These are phyloP conservation scores for Halichondria panicea DNA, from an alignment of 37 sponge, comb jelly and placozoan genomes.

Conservation along the genomic window DNA sequence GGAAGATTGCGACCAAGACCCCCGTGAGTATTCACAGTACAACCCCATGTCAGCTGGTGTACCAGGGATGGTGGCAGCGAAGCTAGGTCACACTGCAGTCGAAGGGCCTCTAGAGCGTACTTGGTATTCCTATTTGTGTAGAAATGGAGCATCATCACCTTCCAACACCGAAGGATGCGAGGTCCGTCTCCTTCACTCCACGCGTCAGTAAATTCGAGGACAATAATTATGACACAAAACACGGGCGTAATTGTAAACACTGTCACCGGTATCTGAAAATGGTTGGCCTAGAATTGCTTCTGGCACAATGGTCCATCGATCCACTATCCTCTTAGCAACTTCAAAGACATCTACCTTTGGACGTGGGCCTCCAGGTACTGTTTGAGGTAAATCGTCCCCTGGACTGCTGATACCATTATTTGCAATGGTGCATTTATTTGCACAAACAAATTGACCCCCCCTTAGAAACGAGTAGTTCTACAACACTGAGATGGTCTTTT, in stretches of 20 bases:
- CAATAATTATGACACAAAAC: constrained; percentile 37
- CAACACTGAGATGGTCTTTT: too few species aligned
- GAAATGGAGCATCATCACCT: constrained; percentile 39
- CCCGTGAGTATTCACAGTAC: constrained; percentile 46
- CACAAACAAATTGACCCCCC: too few species aligned
- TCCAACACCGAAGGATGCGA: constrained; percentile 40
- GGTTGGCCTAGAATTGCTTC: too few species aligned
- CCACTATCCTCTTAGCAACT: too few species aligned
- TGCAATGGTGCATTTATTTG: too few species aligned
- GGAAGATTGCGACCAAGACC: constrained; percentile 43
- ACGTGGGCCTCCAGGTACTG: too few species aligned
- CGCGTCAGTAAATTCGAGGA: constrained; percentile 28
- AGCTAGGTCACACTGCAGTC: constrained; percentile 12
- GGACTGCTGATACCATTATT: too few species aligned
- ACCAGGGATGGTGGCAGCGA: constrained; percentile 12
- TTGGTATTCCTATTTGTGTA: constrained; percentile 1
- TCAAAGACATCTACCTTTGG: too few species aligned
- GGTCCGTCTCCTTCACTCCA: constrained; percentile 59
- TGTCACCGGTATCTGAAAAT: constrained; percentile 21
- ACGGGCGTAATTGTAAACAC: constrained; percentile 34
- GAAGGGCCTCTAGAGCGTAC: constrained; percentile 29
- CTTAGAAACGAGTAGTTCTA: too few species aligned
- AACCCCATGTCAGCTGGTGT: constrained; percentile 47
- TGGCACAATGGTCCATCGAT: too few species aligned
- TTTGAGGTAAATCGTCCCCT: too few species aligned